Evolutionary conservation across 2,888 invertebrate species (phyloP).

Genomic region (Dexiosoma caninum): DNA sequence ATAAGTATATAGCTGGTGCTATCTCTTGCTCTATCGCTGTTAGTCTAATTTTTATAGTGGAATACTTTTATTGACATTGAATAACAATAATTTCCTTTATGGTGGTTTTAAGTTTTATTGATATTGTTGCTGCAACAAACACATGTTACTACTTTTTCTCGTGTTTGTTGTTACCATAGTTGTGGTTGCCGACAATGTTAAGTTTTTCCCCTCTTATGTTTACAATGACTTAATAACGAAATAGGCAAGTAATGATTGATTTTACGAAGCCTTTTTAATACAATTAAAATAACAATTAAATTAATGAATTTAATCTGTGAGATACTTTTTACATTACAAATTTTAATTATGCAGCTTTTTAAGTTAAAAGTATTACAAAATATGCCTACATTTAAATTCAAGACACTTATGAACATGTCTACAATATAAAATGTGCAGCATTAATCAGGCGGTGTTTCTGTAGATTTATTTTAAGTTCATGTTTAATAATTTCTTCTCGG

Average conservation of each 20-base stretch:
- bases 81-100: slow-evolving; percentile 51
- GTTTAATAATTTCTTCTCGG: slow-evolving; percentile 10
- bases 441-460: not conserved
- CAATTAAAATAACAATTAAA: not conserved
- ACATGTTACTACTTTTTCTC: not conserved
- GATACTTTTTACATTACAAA: too few species aligned
- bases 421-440: not conserved
- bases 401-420: too few species aligned
- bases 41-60: not conserved
- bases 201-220: not conserved
- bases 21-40: too few species aligned
- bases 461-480: not conserved
- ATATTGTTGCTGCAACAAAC: not conserved
- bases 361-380: too few species aligned
- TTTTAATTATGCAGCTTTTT: too few species aligned
- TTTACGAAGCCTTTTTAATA: not conserved
- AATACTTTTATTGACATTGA: slow-evolving; percentile 45
- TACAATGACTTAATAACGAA: not conserved
- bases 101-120: slow-evolving; percentile 8
- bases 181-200: not conserved
- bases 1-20: too few species aligned
- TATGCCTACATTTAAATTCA: too few species aligned
- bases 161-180: not conserved
- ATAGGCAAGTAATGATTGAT: not conserved
- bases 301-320: not conserved